phyloP scores from a whole-genome alignment of 2,888 invertebrate genomes.

The Romanomermis culicivorax region DNA sequence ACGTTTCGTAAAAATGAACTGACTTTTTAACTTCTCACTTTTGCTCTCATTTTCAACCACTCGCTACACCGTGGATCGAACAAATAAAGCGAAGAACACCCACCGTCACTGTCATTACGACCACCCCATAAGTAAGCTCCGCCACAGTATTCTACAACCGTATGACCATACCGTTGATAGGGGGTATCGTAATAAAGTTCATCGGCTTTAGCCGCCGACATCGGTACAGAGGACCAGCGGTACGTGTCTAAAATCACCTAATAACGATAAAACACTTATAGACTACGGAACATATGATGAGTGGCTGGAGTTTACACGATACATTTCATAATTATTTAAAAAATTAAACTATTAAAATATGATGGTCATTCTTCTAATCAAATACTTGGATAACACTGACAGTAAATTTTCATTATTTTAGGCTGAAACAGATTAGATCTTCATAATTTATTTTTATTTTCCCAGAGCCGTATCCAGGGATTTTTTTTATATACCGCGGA shows the following conservation, averaged over 20 bases:
- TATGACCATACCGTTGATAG: conserved; percentile 72
- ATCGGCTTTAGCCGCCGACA: conserved; percentile 30
- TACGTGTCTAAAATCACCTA: conserved; percentile 30
- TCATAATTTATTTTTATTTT: no score
- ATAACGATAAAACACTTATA: neutral
- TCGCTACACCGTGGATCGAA: conserved; percentile 32
- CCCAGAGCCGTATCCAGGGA: no score
- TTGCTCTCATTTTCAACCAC: neutral
- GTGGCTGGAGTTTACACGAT: no score
- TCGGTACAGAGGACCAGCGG: conserved; percentile 33
- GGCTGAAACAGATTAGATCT: no score
- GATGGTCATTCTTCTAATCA: no score
- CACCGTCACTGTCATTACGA: conserved; percentile 52
- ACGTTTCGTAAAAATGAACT: no score
- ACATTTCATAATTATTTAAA: no score
- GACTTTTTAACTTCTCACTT: no score
- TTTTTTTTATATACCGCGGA: no score
- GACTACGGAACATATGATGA: neutral
- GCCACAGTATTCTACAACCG: conserved; percentile 55
- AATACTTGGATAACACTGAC: no score
- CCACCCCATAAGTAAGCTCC: conserved; percentile 74
- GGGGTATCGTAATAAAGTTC: conserved; percentile 32
- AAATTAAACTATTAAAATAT: no score
- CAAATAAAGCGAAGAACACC: conserved; percentile 56
- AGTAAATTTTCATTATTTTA: no score